phyloP scores from a whole-genome alignment of 2,797 vertebrate genomes.

The Halcyon chelicuti region DNA sequence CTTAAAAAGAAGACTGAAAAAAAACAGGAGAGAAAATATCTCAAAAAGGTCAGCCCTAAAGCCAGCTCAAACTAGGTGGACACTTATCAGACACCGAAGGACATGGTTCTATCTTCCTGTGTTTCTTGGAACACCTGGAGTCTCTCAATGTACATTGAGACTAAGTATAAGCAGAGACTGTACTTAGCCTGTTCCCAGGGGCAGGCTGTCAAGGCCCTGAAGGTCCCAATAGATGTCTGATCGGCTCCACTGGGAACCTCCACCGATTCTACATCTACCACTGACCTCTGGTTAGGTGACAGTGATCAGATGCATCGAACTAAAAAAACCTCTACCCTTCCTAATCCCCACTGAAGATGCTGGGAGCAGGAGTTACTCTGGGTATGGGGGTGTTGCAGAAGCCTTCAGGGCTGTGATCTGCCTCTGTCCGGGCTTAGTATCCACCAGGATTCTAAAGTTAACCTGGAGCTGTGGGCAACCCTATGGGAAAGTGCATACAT shows the following conservation, averaged over 20 bases:
- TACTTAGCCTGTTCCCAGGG: background rate
- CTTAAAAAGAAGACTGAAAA: background rate
- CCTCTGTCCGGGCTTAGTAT: background rate
- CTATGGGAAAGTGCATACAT: background rate
- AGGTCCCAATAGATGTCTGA: background rate
- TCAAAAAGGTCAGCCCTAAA: background rate
- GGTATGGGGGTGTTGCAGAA: background rate
- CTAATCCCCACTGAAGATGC: background rate
- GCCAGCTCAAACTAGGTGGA: background rate
- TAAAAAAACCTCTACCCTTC: background rate
- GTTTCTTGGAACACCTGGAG: background rate
- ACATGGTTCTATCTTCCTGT: background rate
- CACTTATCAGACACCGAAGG: background rate
- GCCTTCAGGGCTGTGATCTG: background rate
- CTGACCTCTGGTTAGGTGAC: background rate
- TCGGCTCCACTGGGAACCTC: background rate
- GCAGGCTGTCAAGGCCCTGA: background rate
- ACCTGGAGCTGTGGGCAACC: background rate
- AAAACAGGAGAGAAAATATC: background rate
- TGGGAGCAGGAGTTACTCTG: background rate
- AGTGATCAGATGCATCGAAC: background rate
- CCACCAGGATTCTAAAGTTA: background rate
- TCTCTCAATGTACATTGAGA: background rate
- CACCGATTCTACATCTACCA: background rate
- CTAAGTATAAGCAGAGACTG: background rate